phyloP scores from a whole-genome alignment of 2,888 invertebrate genomes.

The Ophraella communa region DNA sequence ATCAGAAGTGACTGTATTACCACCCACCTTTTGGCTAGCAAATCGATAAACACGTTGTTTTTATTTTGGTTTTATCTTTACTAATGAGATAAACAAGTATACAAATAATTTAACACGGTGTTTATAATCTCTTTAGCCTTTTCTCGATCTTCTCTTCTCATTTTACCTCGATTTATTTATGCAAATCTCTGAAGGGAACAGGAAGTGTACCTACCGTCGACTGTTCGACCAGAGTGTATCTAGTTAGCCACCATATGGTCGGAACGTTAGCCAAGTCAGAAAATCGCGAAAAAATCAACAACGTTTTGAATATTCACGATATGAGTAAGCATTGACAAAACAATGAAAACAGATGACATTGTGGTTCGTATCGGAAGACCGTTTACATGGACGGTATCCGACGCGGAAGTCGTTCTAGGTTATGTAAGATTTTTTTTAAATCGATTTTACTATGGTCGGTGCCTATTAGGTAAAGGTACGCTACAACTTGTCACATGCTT shows the following conservation, averaged over 20 bases:
- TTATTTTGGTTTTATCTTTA: no score
- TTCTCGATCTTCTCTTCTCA: neutral
- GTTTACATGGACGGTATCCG: neutral
- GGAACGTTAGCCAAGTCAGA: constrained; percentile 9
- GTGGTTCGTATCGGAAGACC: constrained; percentile 12
- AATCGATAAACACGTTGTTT: no score
- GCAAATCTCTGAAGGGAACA: constrained; percentile 21
- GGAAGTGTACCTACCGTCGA: constrained; percentile 21
- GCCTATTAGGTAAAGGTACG: constrained; percentile 3
- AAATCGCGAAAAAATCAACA: constrained; percentile 17
- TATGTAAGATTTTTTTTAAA: constrained; percentile 17
- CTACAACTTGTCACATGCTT: neutral
- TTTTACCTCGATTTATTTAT: constrained; percentile 13
- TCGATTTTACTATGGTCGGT: constrained; percentile 6
- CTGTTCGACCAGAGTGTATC: constrained; percentile 9
- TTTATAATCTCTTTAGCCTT: neutral
- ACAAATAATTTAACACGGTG: neutral
- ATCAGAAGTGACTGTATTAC: no score
- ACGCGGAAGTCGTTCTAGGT: constrained; percentile 15
- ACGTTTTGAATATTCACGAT: constrained; percentile 31
- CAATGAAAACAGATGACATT: constrained; percentile 29
- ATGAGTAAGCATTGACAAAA: constrained; percentile 29
- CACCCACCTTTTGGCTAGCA: no score
- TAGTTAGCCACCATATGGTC: constrained; percentile 26
- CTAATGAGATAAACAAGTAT: neutral